Conservation (phyloP, 2,113 vertebrate species). For the Cyanoderma ruficeps region DNA sequence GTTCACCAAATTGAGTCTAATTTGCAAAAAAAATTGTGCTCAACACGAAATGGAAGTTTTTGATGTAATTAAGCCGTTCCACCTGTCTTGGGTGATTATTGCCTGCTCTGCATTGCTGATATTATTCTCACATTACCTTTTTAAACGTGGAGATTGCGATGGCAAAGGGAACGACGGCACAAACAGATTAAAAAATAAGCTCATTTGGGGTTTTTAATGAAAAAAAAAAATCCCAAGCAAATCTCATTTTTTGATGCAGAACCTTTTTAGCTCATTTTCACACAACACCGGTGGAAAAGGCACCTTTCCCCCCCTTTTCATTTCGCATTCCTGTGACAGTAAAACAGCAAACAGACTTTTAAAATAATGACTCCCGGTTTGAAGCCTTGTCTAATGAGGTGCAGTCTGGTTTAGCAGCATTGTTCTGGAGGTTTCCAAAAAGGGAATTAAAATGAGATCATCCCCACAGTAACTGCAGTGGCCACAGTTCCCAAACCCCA, state of each 20-base stretch:
- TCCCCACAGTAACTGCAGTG: background rate
- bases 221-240: background rate
- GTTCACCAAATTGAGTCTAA: background rate
- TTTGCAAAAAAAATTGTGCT: background rate
- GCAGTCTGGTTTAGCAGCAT: background rate
- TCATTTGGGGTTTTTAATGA: background rate
- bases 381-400: slow-evolving; percentile 18
- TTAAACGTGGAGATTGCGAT: background rate
- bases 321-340: background rate
- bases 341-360: background rate
- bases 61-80: background rate
- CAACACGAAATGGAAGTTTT: background rate
- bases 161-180: background rate
- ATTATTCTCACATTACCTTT: background rate
- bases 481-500: background rate
- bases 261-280: background rate
- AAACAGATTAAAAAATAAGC: background rate
- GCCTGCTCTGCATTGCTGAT: background rate
- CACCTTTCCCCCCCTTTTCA: rapidly evolving
- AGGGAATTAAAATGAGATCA: background rate
- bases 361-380: background rate
- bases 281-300: background rate
- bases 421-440: background rate
- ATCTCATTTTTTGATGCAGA: background rate
- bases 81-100: background rate